Evolutionary conservation across 2,888 invertebrate genomes (phyloP).

Genomic region (Torymus aiolomorphi): DNA sequence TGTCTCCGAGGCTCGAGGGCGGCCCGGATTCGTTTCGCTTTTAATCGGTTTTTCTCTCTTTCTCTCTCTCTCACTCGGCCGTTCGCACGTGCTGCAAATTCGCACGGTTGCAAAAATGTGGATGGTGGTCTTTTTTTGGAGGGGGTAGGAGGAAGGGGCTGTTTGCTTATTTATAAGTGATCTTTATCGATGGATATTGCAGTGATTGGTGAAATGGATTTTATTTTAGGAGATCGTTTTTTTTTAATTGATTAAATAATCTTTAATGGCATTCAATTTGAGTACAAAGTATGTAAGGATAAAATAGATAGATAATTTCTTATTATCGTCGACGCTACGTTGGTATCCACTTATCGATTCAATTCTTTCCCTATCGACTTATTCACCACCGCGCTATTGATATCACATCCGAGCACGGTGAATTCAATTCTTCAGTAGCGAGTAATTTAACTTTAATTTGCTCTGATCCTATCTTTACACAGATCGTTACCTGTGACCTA

Average conservation of each 20-base stretch:
- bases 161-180: too few relatives aligned
- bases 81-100: neutral
- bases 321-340: constrained; percentile 1
- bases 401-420: neutral
- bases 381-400: neutral
- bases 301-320: neutral
- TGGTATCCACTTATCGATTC: constrained; percentile 1
- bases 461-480: too few relatives aligned
- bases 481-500: too few relatives aligned
- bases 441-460: too few relatives aligned
- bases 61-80: neutral
- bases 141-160: too few relatives aligned
- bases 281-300: too few relatives aligned
- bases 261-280: too few relatives aligned
- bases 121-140: too few relatives aligned
- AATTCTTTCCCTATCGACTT: neutral
- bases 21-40: constrained; percentile 36
- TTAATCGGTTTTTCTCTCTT: constrained; percentile 35
- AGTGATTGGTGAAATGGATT: too few relatives aligned
- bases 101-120: neutral
- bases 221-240: too few relatives aligned
- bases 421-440: neutral
- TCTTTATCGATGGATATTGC: too few relatives aligned
- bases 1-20: constrained; percentile 9
- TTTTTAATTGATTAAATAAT: too few relatives aligned